These are phyloP conservation scores for Magallana ariakensis DNA, from an alignment of 1,140 invertebrate species.

Conservation along the genomic window DNA sequence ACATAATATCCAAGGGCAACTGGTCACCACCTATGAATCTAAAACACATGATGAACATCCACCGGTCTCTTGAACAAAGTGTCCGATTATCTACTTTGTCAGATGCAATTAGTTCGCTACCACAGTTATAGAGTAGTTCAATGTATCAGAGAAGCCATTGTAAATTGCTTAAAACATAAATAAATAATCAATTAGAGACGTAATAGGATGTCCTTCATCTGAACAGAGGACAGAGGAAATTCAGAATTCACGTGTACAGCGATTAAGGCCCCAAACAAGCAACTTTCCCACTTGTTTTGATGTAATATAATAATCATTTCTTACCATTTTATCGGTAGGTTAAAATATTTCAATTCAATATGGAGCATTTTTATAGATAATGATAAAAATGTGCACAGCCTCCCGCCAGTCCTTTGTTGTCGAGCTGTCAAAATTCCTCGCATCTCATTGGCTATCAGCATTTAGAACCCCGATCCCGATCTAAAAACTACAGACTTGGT, in stretches of 20 bases:
- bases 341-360: not conserved
- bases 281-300: not conserved
- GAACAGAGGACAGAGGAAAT: conserved; percentile 1
- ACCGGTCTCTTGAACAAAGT: too few species aligned
- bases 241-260: not conserved
- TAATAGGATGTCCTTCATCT: too few species aligned
- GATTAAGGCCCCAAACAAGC: not conserved
- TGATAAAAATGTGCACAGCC: conserved; percentile 14
- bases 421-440: conserved; percentile 11
- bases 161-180: too few species aligned
- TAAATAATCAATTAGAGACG: too few species aligned
- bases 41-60: too few species aligned
- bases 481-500: not conserved
- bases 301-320: conserved; percentile 6
- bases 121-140: too few species aligned
- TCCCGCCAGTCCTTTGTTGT: conserved; percentile 32
- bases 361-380: not conserved
- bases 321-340: not conserved
- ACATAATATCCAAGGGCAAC: too few species aligned
- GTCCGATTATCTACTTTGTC: too few species aligned
- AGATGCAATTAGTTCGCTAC: too few species aligned
- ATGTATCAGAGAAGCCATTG: too few species aligned
- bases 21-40: too few species aligned
- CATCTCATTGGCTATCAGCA: not conserved
- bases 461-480: not conserved